Percentiles rank a stretch among this genome's conserved stretches.
These are phyloP conservation scores for Drosophila longiperda DNA, from an alignment of 2,888 invertebrate genomes.

Conservation along the genomic window DNA sequence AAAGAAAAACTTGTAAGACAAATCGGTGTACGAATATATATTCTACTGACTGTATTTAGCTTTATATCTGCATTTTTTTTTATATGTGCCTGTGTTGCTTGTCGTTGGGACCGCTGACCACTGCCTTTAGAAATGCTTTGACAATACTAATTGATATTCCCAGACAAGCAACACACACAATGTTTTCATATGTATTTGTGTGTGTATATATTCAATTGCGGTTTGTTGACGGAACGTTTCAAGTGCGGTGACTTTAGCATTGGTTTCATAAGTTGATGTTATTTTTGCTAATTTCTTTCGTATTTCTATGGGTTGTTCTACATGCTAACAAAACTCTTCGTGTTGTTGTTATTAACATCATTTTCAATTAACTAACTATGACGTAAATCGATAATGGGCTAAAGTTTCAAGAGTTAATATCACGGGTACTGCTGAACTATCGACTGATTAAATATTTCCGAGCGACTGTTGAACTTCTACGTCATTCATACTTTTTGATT, in stretches of 20 bases:
- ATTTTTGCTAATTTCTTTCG: slow-evolving; percentile 30
- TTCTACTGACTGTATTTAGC: background rate
- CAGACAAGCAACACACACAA: slow-evolving; percentile 11
- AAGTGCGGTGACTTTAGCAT: slow-evolving; percentile 45
- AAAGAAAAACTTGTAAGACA: background rate
- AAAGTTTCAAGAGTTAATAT: background rate
- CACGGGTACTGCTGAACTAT: background rate
- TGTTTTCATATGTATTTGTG: background rate
- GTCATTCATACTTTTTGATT: background rate
- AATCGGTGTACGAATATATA: background rate
- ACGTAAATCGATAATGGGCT: slow-evolving; percentile 3
- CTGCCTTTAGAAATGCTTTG: slow-evolving; percentile 44
- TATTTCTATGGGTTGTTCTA: slow-evolving; percentile 20
- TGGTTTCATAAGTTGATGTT: slow-evolving; percentile 28
- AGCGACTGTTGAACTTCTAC: background rate
- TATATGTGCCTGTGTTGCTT: slow-evolving; percentile 4
- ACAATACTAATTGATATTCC: slow-evolving; percentile 74
- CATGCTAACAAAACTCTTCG: slow-evolving; percentile 42
- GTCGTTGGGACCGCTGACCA: slow-evolving; percentile 10
- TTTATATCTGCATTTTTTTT: slow-evolving; percentile 6
- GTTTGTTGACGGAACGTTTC: slow-evolving; percentile 44
- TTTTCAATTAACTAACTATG: background rate
- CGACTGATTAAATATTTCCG: background rate
- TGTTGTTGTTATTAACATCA: background rate
- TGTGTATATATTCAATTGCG: slow-evolving; percentile 42